Evolutionary conservation across 1,140 invertebrate genomes (phyloP).

Genomic region (Campodea augens): DNA sequence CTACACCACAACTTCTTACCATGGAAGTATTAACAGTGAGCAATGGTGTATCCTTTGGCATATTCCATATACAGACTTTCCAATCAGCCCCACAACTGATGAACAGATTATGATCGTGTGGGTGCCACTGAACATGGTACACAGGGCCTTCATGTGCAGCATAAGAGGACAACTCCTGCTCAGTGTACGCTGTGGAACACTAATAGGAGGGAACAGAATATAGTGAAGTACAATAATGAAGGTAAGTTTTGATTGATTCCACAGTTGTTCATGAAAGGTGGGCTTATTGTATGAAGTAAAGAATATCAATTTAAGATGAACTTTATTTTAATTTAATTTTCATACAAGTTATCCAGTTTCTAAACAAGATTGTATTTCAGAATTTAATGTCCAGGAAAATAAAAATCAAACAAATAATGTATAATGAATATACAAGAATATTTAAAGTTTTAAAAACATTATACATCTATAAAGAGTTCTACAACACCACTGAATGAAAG

Average conservation of each 20-base stretch:
- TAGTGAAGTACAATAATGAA: background rate
- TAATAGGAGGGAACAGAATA: slow-evolving; percentile 5
- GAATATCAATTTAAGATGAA: no score
- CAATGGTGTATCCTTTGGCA: slow-evolving; percentile 11
- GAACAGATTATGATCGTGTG: slow-evolving; percentile 29
- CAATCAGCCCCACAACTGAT: slow-evolving; percentile 34
- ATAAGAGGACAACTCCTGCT: slow-evolving; percentile 11
- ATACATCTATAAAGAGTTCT: no score
- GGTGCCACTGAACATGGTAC: slow-evolving; percentile 30
- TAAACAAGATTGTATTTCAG: no score
- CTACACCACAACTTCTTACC: slow-evolving; percentile 9
- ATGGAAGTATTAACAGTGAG: slow-evolving; percentile 12
- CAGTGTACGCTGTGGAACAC: slow-evolving; percentile 12
- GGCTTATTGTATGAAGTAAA: no score
- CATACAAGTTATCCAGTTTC: no score
- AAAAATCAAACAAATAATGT: no score
- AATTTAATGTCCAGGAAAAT: no score
- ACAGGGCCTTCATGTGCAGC: slow-evolving; percentile 28
- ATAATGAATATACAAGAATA: no score
- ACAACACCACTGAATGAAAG: no score
- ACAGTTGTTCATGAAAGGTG: background rate
- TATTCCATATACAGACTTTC: slow-evolving; percentile 34
- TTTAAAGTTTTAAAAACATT: no score
- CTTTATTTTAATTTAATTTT: no score
- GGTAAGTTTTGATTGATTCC: background rate